Base-by-base conservation (phyloP, 2,888 invertebrate genomes). In the Yponomeuta plumbellus region DNA sequence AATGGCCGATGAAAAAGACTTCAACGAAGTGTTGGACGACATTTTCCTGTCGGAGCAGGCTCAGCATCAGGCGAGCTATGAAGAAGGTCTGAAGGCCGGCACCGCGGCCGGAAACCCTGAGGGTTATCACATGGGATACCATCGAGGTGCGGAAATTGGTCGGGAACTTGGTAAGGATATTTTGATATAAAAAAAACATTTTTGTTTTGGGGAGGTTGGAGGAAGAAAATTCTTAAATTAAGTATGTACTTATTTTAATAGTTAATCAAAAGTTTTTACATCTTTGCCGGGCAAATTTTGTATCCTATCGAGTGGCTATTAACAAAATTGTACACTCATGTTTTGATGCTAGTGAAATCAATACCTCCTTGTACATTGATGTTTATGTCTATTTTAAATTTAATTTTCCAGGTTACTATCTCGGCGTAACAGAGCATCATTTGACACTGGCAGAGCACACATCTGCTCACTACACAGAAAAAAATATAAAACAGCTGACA, bases 101-200 rank as follows among this genome's bases (percentile, higher is more conserved):
- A 81, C 81, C 65, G 80, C 84, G 44, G 92, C 94, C 73, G 95
- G 94, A 4, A 94, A 93, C 73, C 77, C 93, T 21, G 94, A 95
- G 77, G 95, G 94, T 1, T 95, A 92, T 78, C 95, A 95, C 79
- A 85, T 95, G 69, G 97, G 97, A 1, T 96, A 95, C 79, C 95
- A 96, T 70, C 93, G 94, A 81, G 96, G 96, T 11, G 93, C 94
- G 66, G 93, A 95, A 78, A 77, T 97, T 21, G 96, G 96, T 3
- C 92, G 94, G 62, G 96, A 96, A 84, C 83, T 97, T 63, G 89
- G 88, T 86, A 80, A 73, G 61, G 5, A 63, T 39, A n/a, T 56
- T 61, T 26, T 58, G 67, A 22, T 23, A 5, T 34, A 34, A 34
- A 8, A 34, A 34, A 34, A 8, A 8, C 5, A 34, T 34, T 34